A percentile compares a stretch with the other conserved stretches of the same genome.
phyloP scores from a whole-genome alignment of 1,140 invertebrate genomes.

The Neocloeon triangulifer region DNA sequence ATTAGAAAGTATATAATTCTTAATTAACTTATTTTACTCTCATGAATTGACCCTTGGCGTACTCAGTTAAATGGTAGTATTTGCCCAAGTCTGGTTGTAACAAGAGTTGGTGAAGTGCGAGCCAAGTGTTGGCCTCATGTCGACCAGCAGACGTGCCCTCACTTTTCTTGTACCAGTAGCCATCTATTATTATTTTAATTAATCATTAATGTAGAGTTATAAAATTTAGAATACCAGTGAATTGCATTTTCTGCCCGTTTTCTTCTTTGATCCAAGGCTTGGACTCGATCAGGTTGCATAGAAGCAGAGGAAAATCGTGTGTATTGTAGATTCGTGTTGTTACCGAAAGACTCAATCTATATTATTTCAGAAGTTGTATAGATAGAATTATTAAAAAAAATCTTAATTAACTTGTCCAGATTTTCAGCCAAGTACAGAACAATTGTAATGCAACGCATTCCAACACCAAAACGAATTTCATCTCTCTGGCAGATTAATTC shows the following conservation, averaged over 20 bases:
- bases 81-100: conserved; percentile 31
- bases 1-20: not conserved
- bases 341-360: conserved; percentile 30
- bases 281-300: conserved; percentile 36
- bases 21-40: conserved; percentile 19
- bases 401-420: conserved; percentile 8
- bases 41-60: conserved; percentile 31
- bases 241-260: conserved; percentile 24
- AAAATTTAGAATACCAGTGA: conserved; percentile 16
- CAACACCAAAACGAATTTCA: conserved; percentile 43
- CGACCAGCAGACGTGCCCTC: conserved; percentile 23
- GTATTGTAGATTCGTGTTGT: conserved; percentile 33
- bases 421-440: conserved; percentile 30
- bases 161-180: conserved; percentile 35
- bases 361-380: no score
- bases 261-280: conserved; percentile 44
- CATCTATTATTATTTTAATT: conserved; percentile 14
- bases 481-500: conserved; percentile 36
- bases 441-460: conserved; percentile 43
- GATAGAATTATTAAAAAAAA: no score
- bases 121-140: conserved; percentile 46
- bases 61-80: conserved; percentile 46
- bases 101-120: conserved; percentile 39
- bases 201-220: not conserved
- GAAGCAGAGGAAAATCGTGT: conserved; percentile 47